phyloP scores from a whole-genome alignment of 2,113 vertebrate genomes.

The Herpailurus yagouaroundi region DNA sequence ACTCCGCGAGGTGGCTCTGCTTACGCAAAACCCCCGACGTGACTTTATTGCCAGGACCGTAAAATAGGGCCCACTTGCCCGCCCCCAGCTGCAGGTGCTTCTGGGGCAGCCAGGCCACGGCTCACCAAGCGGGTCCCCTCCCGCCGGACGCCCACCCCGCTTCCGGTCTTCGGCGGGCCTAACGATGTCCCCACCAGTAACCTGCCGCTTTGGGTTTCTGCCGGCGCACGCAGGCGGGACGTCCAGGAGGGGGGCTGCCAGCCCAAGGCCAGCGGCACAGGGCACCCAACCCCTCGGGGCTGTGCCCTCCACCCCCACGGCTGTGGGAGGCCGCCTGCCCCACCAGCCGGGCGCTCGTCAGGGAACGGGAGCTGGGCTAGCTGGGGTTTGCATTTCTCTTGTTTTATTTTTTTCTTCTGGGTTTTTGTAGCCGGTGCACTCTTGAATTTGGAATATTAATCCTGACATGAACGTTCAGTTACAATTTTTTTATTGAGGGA shows the following conservation, averaged over 20 bases:
- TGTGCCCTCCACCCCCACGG: accelerated
- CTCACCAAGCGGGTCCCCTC: too few species aligned
- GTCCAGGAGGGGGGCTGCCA: neutral
- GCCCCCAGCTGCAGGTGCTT: too few species aligned
- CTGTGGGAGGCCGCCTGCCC: neutral
- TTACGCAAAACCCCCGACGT: accelerated
- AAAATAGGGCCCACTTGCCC: neutral
- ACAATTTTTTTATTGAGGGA: neutral
- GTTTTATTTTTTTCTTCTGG: neutral
- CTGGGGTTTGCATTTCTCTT: neutral
- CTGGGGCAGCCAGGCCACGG: accelerated
- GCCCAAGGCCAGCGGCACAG: too few species aligned
- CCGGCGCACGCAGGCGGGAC: accelerated
- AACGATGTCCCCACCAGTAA: accelerated
- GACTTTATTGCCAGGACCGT: accelerated
- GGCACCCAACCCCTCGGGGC: too few species aligned
- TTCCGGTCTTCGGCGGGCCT: neutral
- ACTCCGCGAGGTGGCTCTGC: neutral
- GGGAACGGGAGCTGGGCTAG: neutral
- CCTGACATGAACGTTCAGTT: neutral
- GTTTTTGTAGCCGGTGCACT: neutral
- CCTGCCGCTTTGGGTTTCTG: neutral
- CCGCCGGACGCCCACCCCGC: neutral
- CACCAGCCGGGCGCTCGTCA: too few species aligned
- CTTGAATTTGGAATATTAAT: neutral